Base-by-base conservation (phyloP, 2,888 invertebrate species). In the Zygothrica quintamaculata region DNA sequence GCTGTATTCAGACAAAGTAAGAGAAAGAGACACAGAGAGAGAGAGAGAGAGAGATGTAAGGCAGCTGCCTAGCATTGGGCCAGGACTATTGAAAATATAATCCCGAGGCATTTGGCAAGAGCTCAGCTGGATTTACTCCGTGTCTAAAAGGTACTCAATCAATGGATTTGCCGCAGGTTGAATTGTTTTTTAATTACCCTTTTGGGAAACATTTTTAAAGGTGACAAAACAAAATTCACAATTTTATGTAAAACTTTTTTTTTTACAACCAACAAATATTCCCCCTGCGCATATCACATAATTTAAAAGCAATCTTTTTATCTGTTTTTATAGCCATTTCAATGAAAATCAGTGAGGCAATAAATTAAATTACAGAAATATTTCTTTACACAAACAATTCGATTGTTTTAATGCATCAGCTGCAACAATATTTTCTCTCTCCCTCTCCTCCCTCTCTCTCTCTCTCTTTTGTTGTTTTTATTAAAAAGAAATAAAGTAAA, bases 181-280 rank as follows among this genome's bases (percentile, higher is more conserved):
- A 43, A 61, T 65, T 62, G 61, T 43, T 50, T 55, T 61, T 61
- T 62, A 65, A 65, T 61, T 61, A 61, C 48, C 12, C 53, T 29
- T 13, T 46, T 8, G 15, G 15, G 25, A 42, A 7, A 3, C 26
- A 12, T 18, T 13, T 12, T 11, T 9, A 5, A 29, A 29, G 5
- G 1, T 29, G 29, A 29, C 29, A 29, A 29, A 22, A 22, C 18
- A 22, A 22, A 22, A 5, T 22, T 12, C 34, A 7, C 12, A 44
- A 33, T 36, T 36, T n/a, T 13, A 11, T 15, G 25, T n/a, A 29
- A 11, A 31, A 13, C 7, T 37, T 11, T n/a, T n/a, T n/a, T n/a
- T n/a, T n/a, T 6, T n/a, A 11, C n/a, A 16, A 18, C 26, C 34
- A 25, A 42, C 26, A 34, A 50, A 44, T 26, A 13, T 13, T 11